Percentiles rank a stretch among this genome's conserved stretches.
Evolutionary conservation across 2,888 invertebrate genomes (phyloP).

Genomic region (Panzeria rudis): DNA sequence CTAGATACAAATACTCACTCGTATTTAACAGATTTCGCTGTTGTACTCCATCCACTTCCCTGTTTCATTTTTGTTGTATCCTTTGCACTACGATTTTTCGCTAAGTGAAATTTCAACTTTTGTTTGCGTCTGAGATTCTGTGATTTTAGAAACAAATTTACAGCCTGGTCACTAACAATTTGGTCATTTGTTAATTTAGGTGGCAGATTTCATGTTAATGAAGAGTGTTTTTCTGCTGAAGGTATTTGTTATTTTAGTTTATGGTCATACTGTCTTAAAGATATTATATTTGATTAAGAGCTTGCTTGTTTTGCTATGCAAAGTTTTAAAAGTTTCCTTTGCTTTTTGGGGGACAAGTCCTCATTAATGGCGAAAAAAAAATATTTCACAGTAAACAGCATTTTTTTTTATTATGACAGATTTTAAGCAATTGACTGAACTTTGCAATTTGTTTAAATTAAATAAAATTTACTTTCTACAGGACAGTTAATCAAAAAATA

Average conservation of each 20-base stretch:
- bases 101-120: constrained; percentile 47
- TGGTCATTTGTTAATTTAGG: constrained; percentile 11
- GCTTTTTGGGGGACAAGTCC: neutral
- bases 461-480: too few species aligned
- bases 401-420: constrained; percentile 1
- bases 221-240: neutral
- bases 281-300: neutral
- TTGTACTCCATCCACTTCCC: neutral
- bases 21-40: constrained; percentile 38
- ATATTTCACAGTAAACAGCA: neutral
- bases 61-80: neutral
- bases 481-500: too few species aligned
- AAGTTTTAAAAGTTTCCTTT: neutral
- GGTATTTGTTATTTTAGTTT: neutral
- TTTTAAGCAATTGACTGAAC: too few species aligned
- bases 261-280: constrained; percentile 34
- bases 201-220: too few species aligned
- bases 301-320: neutral
- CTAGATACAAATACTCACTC: neutral
- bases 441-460: too few species aligned
- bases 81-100: constrained; percentile 18
- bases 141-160: constrained; percentile 55
- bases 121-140: constrained; percentile 61
- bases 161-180: constrained; percentile 48
- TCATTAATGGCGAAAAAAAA: neutral